A percentile compares a stretch with the other conserved stretches of the same genome.
Conservation (phyloP, 2,113 vertebrate genomes). For the Anarrhichthys ocellatus region DNA sequence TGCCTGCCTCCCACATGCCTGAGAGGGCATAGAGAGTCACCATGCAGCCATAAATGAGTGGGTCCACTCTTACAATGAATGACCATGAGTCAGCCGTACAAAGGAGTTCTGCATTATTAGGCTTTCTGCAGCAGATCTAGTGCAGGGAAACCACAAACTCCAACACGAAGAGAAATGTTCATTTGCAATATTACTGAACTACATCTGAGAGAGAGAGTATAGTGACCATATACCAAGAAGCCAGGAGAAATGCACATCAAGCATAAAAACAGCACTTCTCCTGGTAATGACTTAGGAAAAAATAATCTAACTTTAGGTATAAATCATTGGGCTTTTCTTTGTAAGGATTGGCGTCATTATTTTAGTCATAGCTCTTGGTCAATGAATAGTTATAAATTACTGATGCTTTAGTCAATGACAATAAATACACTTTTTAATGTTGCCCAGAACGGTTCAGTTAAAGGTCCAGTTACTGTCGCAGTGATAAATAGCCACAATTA, state of each 20-base stretch:
- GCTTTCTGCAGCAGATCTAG: conserved; percentile 1
- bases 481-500: background rate
- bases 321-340: background rate
- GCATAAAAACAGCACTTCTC: background rate
- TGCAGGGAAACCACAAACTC: background rate
- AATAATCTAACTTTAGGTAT: background rate
- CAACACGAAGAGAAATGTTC: background rate
- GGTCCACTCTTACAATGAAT: background rate
- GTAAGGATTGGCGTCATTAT: background rate
- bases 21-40: background rate
- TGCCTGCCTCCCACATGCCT: background rate
- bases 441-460: background rate
- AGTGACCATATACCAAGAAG: background rate
- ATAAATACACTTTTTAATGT: background rate
- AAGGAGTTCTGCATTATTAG: background rate
- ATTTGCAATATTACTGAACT: conserved; percentile 6
- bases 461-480: background rate
- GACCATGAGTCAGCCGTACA: background rate
- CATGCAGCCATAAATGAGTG: too few species aligned
- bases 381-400: background rate
- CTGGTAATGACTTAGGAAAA: too few species aligned
- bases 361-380: background rate
- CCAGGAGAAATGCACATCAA: background rate
- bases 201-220: background rate
- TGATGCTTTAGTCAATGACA: background rate